These are phyloP conservation scores for Semicossyphus pulcher DNA, from an alignment of 2,113 vertebrate species.

Conservation along the genomic window DNA sequence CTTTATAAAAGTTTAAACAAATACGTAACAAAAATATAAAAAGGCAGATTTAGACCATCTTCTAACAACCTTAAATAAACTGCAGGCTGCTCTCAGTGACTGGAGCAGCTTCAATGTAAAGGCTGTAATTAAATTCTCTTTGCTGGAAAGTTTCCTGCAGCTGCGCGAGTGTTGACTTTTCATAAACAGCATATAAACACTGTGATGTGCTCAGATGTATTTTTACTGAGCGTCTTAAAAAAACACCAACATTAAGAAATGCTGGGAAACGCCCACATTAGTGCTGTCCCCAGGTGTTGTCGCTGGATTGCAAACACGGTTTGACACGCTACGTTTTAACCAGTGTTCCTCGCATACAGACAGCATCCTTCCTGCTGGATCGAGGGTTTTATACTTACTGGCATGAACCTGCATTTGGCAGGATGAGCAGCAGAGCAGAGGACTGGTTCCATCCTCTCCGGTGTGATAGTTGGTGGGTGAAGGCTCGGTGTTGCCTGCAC, in stretches of 20 bases:
- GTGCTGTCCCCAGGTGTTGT: neutral
- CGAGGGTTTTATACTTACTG: slow-evolving; percentile 86
- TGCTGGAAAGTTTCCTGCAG: neutral
- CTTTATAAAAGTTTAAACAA: neutral
- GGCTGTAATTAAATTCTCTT: slow-evolving; percentile 1
- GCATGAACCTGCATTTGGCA: slow-evolving; percentile 96
- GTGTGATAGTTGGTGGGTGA: slow-evolving; percentile 90
- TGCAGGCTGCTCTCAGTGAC: neutral
- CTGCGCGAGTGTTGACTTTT: neutral
- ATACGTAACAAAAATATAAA: neutral
- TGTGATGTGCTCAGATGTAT: neutral
- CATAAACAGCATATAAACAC: slow-evolving; percentile 8
- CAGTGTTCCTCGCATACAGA: neutral
- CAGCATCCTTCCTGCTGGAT: neutral
- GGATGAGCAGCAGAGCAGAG: slow-evolving; percentile 89
- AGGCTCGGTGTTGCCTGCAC: slow-evolving; percentile 90
- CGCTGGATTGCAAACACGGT: neutral
- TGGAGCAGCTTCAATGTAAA: slow-evolving; percentile 1
- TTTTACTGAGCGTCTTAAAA: neutral
- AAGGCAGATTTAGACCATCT: neutral
- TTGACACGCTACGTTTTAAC: neutral
- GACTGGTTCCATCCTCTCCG: slow-evolving; percentile 93
- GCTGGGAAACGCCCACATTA: neutral
- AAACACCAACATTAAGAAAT: neutral
- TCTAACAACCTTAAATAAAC: neutral